Base-by-base conservation (phyloP, 2,888 invertebrate species). In the Muscina levida region DNA sequence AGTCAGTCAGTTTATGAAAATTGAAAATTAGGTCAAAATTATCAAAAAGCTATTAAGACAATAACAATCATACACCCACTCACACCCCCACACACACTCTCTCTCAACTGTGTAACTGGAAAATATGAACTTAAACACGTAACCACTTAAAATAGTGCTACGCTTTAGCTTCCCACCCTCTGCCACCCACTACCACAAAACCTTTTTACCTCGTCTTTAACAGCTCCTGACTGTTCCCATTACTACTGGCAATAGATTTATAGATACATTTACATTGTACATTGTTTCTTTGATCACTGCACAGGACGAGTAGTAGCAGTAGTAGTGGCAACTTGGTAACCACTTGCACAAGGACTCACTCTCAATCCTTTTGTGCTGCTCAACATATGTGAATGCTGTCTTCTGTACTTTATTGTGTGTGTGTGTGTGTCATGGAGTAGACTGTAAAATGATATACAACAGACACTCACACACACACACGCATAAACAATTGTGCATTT, bases 21-120 rank as follows among this genome's bases (percentile, higher is more conserved):
- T 62, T 48, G 42, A 72, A 77, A 81, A 78, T 78, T 78, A 72
- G 82, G 82, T 82, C 82, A 82, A 78, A 76, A 78, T 78, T 70
- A 82, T 82, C 78, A 78, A 82, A 82, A 78, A 73, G 75, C 82
- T 82, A 82, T 78, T 78, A 78, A 76, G 72, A 72, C 78, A 78
- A 76, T 77, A 77, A 70, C 13, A 59, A 15, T 31, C 39, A 37
- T 37, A 53, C 39, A 31, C 26, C 56, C 67, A 59, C 31, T 57
- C 37, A 59, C 39, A 66, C 17, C n/a, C 51, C 10, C 11, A 26
- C 57, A 26, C 37, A n/a, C 37, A 17, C 37, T 15, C 48, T 48
- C 22, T 8, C 48, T 15, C 48, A 24, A 57, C 26, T 31, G 57
- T 31, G 13, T 39, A 42, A 8, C 15, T 15, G 46, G 17, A 39